Base-by-base conservation (phyloP, 2,113 vertebrate genomes). In the Balaeniceps rex region DNA sequence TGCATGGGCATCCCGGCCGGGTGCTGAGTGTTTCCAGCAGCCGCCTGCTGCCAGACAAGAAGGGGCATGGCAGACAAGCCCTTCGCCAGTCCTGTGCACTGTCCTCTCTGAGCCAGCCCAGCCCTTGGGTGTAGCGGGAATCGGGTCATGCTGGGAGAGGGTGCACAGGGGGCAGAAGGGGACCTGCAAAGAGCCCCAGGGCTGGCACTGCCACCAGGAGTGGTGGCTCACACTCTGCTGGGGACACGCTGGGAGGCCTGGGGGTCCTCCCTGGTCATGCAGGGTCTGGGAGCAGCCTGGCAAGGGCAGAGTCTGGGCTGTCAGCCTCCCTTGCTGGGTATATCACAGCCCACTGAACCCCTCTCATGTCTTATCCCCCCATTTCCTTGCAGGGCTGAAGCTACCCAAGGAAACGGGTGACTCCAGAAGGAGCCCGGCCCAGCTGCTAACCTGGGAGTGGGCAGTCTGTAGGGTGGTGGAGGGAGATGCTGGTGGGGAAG, bases 231-330 rank as follows among this genome's bases (percentile, higher is more conserved):
- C 0, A 0, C 22, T 63, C 75, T 4, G 31, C 82, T 63, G 68
- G 29, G 19, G 15, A 60, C 1, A 0, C 38, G 34, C 31, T 47
- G 66, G 29, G 17, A 36, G 19, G 23, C 18, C 44, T 24, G 17
- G 26, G 13, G 2, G 0, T 64, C 6, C 14, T 71, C 9, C 16
- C 0, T 23, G 25, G 23, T 12, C 2, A 1, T 8, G 14, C 55
- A n/a, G 44, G 1, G 38, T 14, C 10, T 11, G 7, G 19, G 21
- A 71, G 24, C 18, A 51, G 31, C 10, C 64, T 49, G 26, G 44
- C 23, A 24, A 51, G 49, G 49, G 49, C 51, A 80, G 44, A 42
- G 42, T 24, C 13, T 4, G 7, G 70, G 40, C 34, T 49, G 24
- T 34, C 49, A 49, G 25, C 25, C 29, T 47, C 42, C 34, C 14